Percentiles rank a stretch among this genome's conserved stretches.
Conservation (phyloP, 2,797 vertebrate genomes). For the Discoglossus pictus region DNA sequence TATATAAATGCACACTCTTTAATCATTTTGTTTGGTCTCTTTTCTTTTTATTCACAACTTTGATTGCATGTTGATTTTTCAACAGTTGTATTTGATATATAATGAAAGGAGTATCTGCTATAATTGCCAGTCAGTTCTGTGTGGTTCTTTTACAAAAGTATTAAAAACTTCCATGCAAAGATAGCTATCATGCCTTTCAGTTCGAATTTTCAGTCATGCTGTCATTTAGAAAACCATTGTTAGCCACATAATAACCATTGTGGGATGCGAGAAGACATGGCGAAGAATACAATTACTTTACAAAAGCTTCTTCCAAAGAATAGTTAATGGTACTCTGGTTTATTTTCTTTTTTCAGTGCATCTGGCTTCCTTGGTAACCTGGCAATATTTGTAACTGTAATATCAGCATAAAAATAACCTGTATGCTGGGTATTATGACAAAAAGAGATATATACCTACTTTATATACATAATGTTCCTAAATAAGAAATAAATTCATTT, state of each 20-base stretch:
- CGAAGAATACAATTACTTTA: conserved; percentile 45
- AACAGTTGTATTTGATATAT: neutral
- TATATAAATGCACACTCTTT: too few relatives aligned
- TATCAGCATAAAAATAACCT: conserved; percentile 11
- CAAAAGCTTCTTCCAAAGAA: conserved; percentile 43
- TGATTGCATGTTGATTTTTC: neutral
- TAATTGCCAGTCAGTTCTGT: conserved; percentile 23
- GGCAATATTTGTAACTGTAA: conserved; percentile 13
- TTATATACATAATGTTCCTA: too few relatives aligned
- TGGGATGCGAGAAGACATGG: conserved; percentile 37
- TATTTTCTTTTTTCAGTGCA: conserved; percentile 26
- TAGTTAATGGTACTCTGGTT: conserved; percentile 39
- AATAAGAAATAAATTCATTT: too few relatives aligned
- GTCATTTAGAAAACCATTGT: conserved; percentile 41
- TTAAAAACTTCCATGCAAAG: conserved; percentile 24
- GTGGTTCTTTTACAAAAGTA: conserved; percentile 23
- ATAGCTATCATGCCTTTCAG: conserved; percentile 22
- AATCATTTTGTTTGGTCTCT: too few relatives aligned
- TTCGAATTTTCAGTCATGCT: conserved; percentile 37
- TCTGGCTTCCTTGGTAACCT: conserved; percentile 38
- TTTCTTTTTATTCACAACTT: neutral
- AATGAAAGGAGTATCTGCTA: neutral
- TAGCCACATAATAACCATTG: conserved; percentile 44
- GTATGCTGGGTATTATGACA: neutral
- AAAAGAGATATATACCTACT: too few relatives aligned